Evolutionary conservation across 2,113 vertebrate species (phyloP).

Genomic region (Anser cygnoides): DNA sequence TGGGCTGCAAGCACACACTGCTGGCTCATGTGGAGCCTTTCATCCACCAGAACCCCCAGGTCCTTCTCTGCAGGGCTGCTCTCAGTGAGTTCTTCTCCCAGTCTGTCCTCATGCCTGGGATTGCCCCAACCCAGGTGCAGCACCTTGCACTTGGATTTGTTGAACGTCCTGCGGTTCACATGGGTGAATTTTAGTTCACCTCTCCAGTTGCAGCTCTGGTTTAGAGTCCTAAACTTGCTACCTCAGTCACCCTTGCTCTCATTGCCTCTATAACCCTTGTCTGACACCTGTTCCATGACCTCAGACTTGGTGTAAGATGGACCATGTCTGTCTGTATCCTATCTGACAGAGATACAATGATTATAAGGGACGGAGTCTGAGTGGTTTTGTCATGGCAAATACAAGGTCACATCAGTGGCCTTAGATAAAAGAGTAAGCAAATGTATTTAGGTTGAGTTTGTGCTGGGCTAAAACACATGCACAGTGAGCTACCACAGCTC

Average conservation of each 20-base stretch:
- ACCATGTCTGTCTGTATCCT: rapidly evolving
- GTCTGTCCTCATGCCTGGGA: no score
- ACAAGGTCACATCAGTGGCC: neutral
- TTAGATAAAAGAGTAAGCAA: neutral
- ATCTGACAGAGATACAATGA: neutral
- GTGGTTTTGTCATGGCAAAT: neutral
- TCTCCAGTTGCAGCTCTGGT: neutral
- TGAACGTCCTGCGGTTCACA: no score
- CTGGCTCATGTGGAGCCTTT: no score
- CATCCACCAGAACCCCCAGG: no score
- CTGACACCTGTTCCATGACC: neutral
- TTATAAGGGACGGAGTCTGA: neutral
- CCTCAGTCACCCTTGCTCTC: neutral
- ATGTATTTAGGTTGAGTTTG: neutral
- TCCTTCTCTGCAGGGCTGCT: no score
- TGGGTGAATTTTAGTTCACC: no score
- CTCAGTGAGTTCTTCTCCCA: no score
- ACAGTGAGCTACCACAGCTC: neutral
- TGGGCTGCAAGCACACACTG: no score
- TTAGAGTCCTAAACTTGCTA: neutral
- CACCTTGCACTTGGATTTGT: no score
- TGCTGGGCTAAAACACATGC: neutral
- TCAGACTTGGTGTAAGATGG: neutral
- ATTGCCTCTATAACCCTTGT: rapidly evolving
- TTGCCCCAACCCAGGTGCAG: no score